These are phyloP conservation scores for Drosophila setifemur DNA, from an alignment of 1,140 invertebrate genomes.

Conservation along the genomic window DNA sequence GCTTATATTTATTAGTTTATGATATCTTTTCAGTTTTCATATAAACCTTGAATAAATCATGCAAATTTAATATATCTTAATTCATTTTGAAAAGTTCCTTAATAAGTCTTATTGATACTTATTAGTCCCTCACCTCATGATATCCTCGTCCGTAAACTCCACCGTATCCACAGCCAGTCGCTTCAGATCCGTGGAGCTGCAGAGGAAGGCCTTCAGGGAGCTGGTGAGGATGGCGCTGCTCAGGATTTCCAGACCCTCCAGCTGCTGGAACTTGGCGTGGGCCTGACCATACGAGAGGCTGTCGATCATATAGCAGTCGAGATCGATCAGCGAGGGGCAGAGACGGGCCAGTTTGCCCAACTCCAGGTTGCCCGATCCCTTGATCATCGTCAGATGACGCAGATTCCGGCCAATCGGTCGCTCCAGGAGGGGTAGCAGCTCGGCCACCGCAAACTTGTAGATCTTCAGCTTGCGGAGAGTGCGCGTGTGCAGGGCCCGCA, in stretches of 20 bases:
- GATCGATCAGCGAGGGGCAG: conserved; percentile 84
- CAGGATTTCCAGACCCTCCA: conserved; percentile 86
- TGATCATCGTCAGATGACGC: conserved; percentile 85
- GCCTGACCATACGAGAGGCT: conserved; percentile 84
- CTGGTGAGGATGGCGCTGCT: conserved; percentile 84
- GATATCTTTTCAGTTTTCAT: too few relatives aligned
- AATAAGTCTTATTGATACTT: too few relatives aligned
- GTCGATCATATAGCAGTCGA: conserved; percentile 86
- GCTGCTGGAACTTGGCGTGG: conserved; percentile 84
- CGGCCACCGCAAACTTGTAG: conserved; percentile 85
- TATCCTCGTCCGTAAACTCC: conserved; percentile 84
- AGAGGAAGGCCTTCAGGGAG: conserved; percentile 85
- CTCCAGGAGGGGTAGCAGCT: conserved; percentile 84
- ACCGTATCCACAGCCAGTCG: conserved; percentile 84
- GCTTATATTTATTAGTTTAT: too few relatives aligned
- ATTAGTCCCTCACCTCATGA: conserved; percentile 82
- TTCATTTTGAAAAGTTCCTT: too few relatives aligned
- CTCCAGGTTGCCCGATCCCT: conserved; percentile 84
- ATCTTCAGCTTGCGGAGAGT: conserved; percentile 85
- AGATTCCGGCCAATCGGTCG: conserved; percentile 84
- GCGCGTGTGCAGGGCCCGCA: conserved; percentile 83
- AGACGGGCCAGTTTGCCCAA: conserved; percentile 85
- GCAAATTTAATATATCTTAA: too few relatives aligned
- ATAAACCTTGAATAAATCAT: too few relatives aligned
- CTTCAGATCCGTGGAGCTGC: conserved; percentile 84